These are phyloP conservation scores for Clarias platycephalus DNA, from an alignment of 2,797 vertebrate genomes.

Conservation along the genomic window DNA sequence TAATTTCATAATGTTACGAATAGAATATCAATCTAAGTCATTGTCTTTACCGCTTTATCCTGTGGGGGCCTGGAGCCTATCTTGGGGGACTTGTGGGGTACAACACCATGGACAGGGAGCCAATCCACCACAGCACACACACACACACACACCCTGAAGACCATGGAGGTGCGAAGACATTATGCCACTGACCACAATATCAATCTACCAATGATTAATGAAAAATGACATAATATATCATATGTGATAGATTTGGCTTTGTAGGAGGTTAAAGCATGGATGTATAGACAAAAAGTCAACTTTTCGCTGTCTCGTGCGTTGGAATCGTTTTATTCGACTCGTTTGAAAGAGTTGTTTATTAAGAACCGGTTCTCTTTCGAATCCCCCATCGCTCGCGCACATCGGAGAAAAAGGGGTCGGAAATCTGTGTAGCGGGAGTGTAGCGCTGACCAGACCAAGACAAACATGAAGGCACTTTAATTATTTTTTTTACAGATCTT, in stretches of 20 bases:
- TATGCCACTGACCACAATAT: too few species aligned
- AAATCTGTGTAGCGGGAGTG: constrained; percentile 42
- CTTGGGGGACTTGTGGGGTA: too few species aligned
- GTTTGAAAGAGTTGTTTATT: constrained; percentile 26
- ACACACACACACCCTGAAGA: too few species aligned
- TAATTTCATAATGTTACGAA: background rate
- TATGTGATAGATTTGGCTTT: background rate
- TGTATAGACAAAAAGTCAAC: background rate
- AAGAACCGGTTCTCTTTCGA: constrained; percentile 12
- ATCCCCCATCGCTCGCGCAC: constrained; percentile 2
- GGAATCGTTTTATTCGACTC: constrained; percentile 12
- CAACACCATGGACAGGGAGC: too few species aligned
- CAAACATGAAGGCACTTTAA: constrained; percentile 57
- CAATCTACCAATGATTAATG: background rate
- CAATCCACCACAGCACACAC: too few species aligned
- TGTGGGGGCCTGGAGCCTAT: too few species aligned
- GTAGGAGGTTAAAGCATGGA: background rate
- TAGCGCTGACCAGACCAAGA: constrained; percentile 53
- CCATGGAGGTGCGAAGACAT: too few species aligned
- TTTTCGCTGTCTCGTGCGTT: background rate
- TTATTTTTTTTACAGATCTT: constrained; percentile 43
- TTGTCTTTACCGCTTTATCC: too few species aligned
- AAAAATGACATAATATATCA: background rate
- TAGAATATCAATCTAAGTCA: background rate
- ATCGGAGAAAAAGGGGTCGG: constrained; percentile 19